Evolutionary conservation across 2,797 vertebrate genomes (phyloP).

Genomic region (Leuciscus waleckii): DNA sequence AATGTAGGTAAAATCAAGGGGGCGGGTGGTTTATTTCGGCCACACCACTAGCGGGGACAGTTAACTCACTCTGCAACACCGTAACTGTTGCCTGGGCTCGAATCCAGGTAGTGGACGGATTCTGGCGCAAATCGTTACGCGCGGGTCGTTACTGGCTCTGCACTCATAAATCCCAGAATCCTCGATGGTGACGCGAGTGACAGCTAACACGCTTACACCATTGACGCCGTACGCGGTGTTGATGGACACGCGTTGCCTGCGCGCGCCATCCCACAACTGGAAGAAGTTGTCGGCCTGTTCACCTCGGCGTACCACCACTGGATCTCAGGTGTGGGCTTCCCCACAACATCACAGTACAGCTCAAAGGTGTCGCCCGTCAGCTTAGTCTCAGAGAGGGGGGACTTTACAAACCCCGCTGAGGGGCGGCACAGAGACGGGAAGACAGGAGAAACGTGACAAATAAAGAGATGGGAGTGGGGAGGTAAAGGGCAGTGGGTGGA

Average conservation of each 20-base stretch:
- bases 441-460: neutral
- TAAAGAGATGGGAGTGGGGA: conserved; percentile 5
- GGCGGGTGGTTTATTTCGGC: neutral
- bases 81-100: conserved; percentile 95
- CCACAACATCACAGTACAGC: conserved; percentile 96
- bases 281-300: conserved; percentile 86
- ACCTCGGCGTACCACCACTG: conserved; percentile 99
- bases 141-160: conserved; percentile 96
- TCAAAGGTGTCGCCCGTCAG: conserved; percentile 96
- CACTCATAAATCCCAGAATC: conserved; percentile 97
- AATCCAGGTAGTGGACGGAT: conserved; percentile 95
- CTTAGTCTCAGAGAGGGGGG: conserved; percentile 96
- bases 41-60: conserved; percentile 1
- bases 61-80: conserved; percentile 97
- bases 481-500: conserved; percentile 29
- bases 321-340: conserved; percentile 95
- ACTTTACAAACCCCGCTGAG: conserved; percentile 97
- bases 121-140: conserved; percentile 94
- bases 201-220: conserved; percentile 88
- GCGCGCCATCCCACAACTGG: conserved; percentile 91
- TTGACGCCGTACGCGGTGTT: conserved; percentile 91
- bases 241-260: conserved; percentile 90
- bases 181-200: conserved; percentile 88
- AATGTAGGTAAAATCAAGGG: conserved; percentile 5
- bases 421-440: conserved; percentile 51